Conservation (phyloP, 1,140 invertebrate genomes). For the Tetramorium parvispinum region DNA sequence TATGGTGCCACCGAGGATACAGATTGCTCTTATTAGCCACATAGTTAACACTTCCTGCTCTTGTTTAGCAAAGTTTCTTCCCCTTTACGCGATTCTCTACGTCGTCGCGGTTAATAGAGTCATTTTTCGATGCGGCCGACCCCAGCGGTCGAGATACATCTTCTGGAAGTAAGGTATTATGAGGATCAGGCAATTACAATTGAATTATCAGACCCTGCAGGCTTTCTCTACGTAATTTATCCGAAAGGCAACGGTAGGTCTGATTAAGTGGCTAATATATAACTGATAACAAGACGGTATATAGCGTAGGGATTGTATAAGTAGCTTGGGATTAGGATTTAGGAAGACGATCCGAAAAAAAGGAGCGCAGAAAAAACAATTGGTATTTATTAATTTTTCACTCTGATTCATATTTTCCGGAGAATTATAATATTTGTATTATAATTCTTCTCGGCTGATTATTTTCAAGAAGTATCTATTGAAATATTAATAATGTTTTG, state of each 20-base stretch:
- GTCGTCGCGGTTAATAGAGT: slow-evolving; percentile 84
- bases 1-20: slow-evolving; percentile 74
- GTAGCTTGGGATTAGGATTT: not conserved
- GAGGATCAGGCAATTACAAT: slow-evolving; percentile 86
- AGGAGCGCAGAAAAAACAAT: not conserved
- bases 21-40: slow-evolving; percentile 83
- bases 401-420: not conserved
- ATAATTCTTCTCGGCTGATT: not conserved
- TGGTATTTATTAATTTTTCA: not conserved
- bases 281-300: slow-evolving; percentile 20
- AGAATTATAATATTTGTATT: not conserved
- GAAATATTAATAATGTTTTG: not conserved
- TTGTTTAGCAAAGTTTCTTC: slow-evolving; percentile 82
- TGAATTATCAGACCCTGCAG: slow-evolving; percentile 81
- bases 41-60: slow-evolving; percentile 82
- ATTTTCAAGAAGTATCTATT: slow-evolving; percentile 2
- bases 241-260: slow-evolving; percentile 28
- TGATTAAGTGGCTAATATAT: slow-evolving; percentile 66
- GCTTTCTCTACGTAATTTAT: slow-evolving; percentile 79
- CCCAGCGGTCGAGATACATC: slow-evolving; percentile 76
- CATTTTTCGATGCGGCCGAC: slow-evolving; percentile 83
- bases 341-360: not conserved
- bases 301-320: not conserved
- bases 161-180: slow-evolving; percentile 72
- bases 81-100: slow-evolving; percentile 72